phyloP scores from a whole-genome alignment of 37 sponge, comb jelly and placozoan species.

The Tethya wilhelma region DNA sequence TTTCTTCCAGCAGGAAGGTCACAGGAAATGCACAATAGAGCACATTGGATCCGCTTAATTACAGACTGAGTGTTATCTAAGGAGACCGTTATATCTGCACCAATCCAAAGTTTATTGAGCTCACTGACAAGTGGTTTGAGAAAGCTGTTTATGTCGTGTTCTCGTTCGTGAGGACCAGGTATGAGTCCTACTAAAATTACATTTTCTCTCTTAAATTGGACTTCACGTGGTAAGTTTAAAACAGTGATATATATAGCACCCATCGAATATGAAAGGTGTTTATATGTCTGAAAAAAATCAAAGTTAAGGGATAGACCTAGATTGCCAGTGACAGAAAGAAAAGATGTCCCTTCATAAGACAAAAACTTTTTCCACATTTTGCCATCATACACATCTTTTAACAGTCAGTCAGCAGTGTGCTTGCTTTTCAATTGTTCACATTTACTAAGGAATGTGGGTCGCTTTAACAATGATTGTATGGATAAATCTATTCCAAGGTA shows the following conservation, averaged over 20 bases:
- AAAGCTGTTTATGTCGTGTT: slow-evolving; percentile 48
- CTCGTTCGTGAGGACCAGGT: slow-evolving; percentile 66
- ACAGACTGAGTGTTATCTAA: too few relatives aligned
- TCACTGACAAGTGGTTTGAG: slow-evolving; percentile 51
- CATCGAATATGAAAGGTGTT: slow-evolving; percentile 45
- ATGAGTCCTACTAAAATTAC: slow-evolving; percentile 55
- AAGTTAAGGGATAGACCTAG: slow-evolving; percentile 29
- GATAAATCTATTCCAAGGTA: slow-evolving; percentile 19
- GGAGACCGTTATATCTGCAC: slow-evolving; percentile 32
- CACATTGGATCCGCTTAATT: too few relatives aligned
- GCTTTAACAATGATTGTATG: slow-evolving; percentile 25
- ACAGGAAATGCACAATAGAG: slow-evolving; percentile 45
- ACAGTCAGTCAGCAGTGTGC: neutral
- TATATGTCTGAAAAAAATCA: slow-evolving; percentile 65
- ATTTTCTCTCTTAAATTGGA: slow-evolving; percentile 51
- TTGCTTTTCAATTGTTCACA: slow-evolving; percentile 49
- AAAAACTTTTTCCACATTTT: slow-evolving; percentile 64
- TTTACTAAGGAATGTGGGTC: slow-evolving; percentile 10
- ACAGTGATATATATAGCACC: slow-evolving; percentile 57
- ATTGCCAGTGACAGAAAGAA: slow-evolving; percentile 1
- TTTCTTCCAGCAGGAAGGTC: slow-evolving; percentile 68
- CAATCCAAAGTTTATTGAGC: slow-evolving; percentile 34
- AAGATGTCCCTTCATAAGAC: slow-evolving; percentile 9
- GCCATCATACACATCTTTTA: slow-evolving; percentile 74
- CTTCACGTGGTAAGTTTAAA: slow-evolving; percentile 55